Conservation (phyloP, 2,113 vertebrate species). For the Jaculus jaculus region DNA sequence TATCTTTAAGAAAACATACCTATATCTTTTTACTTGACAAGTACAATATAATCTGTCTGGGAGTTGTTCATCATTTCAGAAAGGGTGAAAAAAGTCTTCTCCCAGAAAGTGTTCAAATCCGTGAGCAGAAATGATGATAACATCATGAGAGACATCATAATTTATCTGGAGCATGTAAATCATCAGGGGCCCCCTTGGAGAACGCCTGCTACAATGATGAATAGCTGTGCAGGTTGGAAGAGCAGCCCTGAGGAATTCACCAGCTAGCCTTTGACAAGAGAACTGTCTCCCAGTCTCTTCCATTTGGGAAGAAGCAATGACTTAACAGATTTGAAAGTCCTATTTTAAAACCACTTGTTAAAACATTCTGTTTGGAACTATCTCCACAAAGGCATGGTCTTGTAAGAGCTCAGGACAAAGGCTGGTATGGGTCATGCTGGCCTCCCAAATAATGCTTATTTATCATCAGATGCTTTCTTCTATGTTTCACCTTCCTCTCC, state of each 20-base stretch:
- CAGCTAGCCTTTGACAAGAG: conserved; percentile 55
- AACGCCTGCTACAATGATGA: conserved; percentile 69
- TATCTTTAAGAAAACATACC: conserved; percentile 78
- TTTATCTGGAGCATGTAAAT: conserved; percentile 78
- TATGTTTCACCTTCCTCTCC: neutral
- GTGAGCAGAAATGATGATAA: conserved; percentile 78
- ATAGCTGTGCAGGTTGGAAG: conserved; percentile 3
- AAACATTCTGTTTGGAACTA: conserved; percentile 49
- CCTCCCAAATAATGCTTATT: neutral
- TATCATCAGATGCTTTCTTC: neutral
- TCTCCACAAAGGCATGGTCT: neutral
- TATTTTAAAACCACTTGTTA: conserved; percentile 58
- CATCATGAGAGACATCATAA: conserved; percentile 75
- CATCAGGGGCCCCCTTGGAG: conserved; percentile 63
- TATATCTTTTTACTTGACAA: conserved; percentile 80
- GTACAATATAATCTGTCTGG: conserved; percentile 80
- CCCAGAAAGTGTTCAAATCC: conserved; percentile 70
- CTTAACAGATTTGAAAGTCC: conserved; percentile 68
- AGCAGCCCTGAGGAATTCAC: conserved; percentile 67
- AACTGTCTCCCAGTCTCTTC: conserved; percentile 60
- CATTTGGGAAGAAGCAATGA: conserved; percentile 56
- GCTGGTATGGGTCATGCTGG: neutral
- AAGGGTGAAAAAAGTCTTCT: conserved; percentile 74
- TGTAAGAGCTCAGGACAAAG: neutral
- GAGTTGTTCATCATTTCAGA: conserved; percentile 80